Base-by-base conservation (phyloP, 2,113 vertebrate genomes). In the Zosterops japonicus region DNA sequence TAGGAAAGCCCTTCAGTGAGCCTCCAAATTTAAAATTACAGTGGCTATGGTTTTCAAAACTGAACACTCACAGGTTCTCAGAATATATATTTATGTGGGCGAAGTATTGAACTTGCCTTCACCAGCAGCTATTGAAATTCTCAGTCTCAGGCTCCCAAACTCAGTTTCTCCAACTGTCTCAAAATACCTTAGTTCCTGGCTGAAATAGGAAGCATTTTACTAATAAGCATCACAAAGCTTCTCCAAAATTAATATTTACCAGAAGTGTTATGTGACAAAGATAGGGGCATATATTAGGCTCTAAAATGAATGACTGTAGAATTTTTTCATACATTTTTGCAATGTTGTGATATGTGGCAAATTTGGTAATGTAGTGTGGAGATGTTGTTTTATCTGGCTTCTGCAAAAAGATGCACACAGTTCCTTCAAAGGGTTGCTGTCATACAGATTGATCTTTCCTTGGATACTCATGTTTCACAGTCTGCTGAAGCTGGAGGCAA, bases 391-490 rank as follows among this genome's bases (percentile, higher is more conserved):
- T 70, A 67, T 19, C 20, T 41, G 64, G 17, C 60, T 83, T 50
- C 47, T 80, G 25, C 33, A 63, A 44, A 65, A 44, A 52, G 24
- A 21, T 21, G 31, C 33, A 49, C 27, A 14, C 6, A 57, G 57
- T 14, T 72, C 18, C 27, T 85, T 19, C 10, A 25, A 39, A 63
- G 20, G 14, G 8, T 35, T 0, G 0, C 22, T 68, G 15, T 36
- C 2, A 0, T 41, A 28, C 9, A 41, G 39, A 28, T 74, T 74
- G 6, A 12, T 55, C 39, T 93, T 78, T 39, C 18, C 8, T 28
- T 47, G 41, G 13, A 42, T 76, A 1, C 33, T 81, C 35, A 13
- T 7, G 10, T 16, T 44, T 83, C 9, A 8, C 25, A 18, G 18
- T 47, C 33, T 67, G 28, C 56, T 87, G 69, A 68, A 70, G 42